phyloP scores from a whole-genome alignment of 2,797 vertebrate species.

The Margarornis squamiger region DNA sequence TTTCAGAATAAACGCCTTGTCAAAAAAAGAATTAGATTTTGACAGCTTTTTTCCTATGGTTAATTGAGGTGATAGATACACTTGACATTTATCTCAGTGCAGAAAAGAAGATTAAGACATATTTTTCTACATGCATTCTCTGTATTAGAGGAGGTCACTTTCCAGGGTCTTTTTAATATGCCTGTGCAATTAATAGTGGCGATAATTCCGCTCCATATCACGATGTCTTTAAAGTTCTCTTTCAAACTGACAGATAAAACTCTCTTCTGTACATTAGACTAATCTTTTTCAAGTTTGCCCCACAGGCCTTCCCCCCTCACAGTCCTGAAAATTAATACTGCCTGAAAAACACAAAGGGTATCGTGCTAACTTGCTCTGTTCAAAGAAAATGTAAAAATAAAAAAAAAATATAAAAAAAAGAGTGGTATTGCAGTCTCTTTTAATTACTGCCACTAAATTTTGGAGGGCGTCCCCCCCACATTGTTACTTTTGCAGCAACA shows the following conservation, averaged over 20 bases:
- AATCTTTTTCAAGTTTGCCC: constrained; percentile 79
- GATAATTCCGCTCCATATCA: constrained; percentile 77
- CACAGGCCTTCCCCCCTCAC: constrained; percentile 60
- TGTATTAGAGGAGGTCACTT: constrained; percentile 83
- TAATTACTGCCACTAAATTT: constrained; percentile 79
- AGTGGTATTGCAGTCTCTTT: constrained; percentile 46
- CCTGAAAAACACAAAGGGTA: constrained; percentile 76
- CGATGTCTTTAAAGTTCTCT: constrained; percentile 75
- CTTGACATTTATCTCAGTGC: constrained; percentile 84
- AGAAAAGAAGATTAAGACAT: constrained; percentile 82
- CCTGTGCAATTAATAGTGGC: constrained; percentile 80
- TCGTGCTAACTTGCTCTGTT: constrained; percentile 51
- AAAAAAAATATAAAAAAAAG: neutral
- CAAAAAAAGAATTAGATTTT: constrained; percentile 81
- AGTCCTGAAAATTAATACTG: constrained; percentile 76
- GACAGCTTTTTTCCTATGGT: constrained; percentile 81
- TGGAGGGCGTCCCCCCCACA: constrained; percentile 24
- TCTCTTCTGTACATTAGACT: constrained; percentile 73
- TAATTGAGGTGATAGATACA: constrained; percentile 89
- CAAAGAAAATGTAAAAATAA: constrained; percentile 39
- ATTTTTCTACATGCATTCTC: constrained; percentile 78
- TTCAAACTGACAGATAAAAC: constrained; percentile 78
- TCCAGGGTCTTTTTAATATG: constrained; percentile 83
- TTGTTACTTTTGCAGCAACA: constrained; percentile 12
- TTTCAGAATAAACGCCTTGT: constrained; percentile 79